Base-by-base conservation (phyloP, 2,113 vertebrate species). In the Catagonus wagneri region DNA sequence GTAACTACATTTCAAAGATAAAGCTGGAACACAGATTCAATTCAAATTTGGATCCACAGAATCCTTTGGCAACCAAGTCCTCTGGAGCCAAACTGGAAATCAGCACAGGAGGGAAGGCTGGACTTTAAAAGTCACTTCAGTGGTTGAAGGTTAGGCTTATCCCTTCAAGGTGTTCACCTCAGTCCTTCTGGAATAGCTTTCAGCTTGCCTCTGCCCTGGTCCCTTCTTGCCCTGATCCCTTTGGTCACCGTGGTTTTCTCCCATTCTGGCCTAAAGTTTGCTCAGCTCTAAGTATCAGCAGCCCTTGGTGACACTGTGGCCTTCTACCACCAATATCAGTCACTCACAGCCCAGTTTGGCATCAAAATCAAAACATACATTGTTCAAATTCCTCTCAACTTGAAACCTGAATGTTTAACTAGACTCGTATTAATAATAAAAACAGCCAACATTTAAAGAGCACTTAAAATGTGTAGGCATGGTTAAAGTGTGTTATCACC, bases 21-120 rank as follows among this genome's bases (percentile, higher is more conserved):
- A 69, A 85, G 16, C 50, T 85, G 36, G 27, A 92, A 16, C 52
- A 72, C 23, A 76, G 12, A 23, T 52, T 89, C 50, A 63, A 16
- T 81, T 94, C 71, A 72, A 91, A 66, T 74, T 25, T 84, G 71
- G 36, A 80, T 25, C 16, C 61, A 95, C 29, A 83, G 78, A 93
- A 80, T 75, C 44, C 34, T 75, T 27, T 36, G 50, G 22, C 69
- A n/a, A 93, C 5, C 65, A 93, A 68, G 74, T 39, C 11, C 44
- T 22, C 50, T 27, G 1, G 5, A 83, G 8, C 2, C 39, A 65
- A 93, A 87, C 25, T 68, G 36, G 27, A 79, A 88, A 74, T 2
- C 0, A 76, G 23, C 39, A 71, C n/a, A 81, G 13, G 16, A 94
- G 61, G n/a, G 80, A 84, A 92, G 29, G 52, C 3, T 63, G 20